These are phyloP conservation scores for Drosophila rufa DNA, from an alignment of 1,140 invertebrate genomes.

Conservation along the genomic window DNA sequence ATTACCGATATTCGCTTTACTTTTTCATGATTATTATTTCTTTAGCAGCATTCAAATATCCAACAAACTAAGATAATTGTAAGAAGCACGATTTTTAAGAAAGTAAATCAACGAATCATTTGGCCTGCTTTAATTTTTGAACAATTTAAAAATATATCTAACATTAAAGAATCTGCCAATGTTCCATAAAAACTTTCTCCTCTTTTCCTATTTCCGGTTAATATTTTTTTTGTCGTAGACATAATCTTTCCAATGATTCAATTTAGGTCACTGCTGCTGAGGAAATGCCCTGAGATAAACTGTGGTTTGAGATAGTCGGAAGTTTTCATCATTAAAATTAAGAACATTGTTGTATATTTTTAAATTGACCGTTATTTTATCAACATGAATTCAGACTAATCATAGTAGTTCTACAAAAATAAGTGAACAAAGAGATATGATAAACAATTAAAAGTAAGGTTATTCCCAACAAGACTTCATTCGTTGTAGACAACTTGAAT, in stretches of 20 bases:
- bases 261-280: background rate
- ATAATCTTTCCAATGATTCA: background rate
- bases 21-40: background rate
- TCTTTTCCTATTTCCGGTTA: background rate
- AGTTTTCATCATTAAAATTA: background rate
- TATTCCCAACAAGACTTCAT: no score
- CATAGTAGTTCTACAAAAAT: no score
- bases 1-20: background rate
- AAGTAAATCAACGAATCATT: no score
- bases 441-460: background rate
- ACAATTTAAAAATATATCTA: background rate
- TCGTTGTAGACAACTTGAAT: no score
- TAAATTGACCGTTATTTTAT: no score
- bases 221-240: background rate
- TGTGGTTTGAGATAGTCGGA: background rate
- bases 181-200: background rate
- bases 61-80: background rate
- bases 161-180: background rate
- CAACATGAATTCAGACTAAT: background rate
- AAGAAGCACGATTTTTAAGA: background rate
- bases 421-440: no score
- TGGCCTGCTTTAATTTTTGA: no score
- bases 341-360: background rate
- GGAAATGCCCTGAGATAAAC: background rate
- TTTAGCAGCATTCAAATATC: background rate